phyloP scores from a whole-genome alignment of 2,797 vertebrate species.

The Crypturellus tataupa region DNA sequence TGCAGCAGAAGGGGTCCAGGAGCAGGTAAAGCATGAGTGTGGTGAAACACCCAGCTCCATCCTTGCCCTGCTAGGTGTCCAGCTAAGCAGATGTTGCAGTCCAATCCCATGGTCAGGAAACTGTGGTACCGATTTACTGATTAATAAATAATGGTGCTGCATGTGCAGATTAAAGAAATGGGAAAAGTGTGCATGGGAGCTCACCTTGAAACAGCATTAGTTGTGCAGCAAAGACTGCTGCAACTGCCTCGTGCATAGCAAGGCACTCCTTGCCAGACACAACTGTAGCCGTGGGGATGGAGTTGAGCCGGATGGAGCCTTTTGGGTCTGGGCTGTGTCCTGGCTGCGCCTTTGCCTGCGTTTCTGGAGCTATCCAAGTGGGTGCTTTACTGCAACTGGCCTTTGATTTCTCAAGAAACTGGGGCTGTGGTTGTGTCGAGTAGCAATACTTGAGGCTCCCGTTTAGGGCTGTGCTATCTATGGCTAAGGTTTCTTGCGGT shows the following conservation, averaged over 20 bases:
- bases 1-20: background rate
- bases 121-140: fast-evolving
- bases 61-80: fast-evolving
- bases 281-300: background rate
- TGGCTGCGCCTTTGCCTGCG: fast-evolving
- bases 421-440: background rate
- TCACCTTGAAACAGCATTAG: background rate
- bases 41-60: background rate
- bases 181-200: background rate
- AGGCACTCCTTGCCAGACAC: background rate
- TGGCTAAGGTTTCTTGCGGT: background rate
- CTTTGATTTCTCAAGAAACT: background rate
- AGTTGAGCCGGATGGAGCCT: background rate
- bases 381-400: fast-evolving
- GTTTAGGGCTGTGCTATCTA: fast-evolving
- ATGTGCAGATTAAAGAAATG: background rate
- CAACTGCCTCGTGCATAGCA: background rate
- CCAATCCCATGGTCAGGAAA: background rate
- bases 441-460: fast-evolving
- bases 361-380: fast-evolving
- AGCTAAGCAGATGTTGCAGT: background rate
- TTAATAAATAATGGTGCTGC: background rate
- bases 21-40: fast-evolving
- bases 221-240: background rate
- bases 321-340: background rate